Evolutionary conservation across 2,113 vertebrate genomes (phyloP).

Genomic region (Paratilapia polleni): DNA sequence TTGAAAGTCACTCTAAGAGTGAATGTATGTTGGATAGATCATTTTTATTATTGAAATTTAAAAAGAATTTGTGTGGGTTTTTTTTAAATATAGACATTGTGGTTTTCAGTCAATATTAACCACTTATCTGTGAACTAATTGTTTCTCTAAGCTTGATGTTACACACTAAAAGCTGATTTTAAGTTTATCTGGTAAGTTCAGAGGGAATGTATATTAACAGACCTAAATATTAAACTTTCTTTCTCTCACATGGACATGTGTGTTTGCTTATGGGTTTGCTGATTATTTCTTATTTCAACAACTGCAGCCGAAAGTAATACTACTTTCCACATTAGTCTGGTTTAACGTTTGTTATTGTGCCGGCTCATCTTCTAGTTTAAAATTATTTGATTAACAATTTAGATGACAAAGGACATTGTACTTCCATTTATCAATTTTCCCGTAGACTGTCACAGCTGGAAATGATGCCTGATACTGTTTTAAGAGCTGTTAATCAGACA

Average conservation of each 20-base stretch:
- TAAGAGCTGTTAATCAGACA: not conserved
- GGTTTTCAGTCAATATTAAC: not conserved
- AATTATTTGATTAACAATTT: too few species aligned
- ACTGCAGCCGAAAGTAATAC: not conserved
- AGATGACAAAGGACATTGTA: not conserved
- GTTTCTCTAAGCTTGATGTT: not conserved
- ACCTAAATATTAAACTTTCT: not conserved
- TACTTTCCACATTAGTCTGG: not conserved
- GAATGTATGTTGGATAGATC: not conserved
- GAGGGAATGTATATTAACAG: not conserved
- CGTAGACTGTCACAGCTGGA: too few species aligned
- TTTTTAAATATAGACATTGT: not conserved
- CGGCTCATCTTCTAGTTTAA: too few species aligned
- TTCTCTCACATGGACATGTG: not conserved
- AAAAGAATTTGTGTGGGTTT: too few species aligned
- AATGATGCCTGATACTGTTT: not conserved
- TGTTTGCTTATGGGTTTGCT: not conserved
- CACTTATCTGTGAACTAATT: not conserved
- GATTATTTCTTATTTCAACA: not conserved
- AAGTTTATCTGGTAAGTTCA: not conserved
- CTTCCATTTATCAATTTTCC: not conserved
- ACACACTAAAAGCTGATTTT: not conserved
- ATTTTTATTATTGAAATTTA: fast-evolving
- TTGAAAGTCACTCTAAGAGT: not conserved
- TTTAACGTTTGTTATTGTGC: not conserved